Conservation (phyloP, 2,797 vertebrate species). For the Falco rusticolus region DNA sequence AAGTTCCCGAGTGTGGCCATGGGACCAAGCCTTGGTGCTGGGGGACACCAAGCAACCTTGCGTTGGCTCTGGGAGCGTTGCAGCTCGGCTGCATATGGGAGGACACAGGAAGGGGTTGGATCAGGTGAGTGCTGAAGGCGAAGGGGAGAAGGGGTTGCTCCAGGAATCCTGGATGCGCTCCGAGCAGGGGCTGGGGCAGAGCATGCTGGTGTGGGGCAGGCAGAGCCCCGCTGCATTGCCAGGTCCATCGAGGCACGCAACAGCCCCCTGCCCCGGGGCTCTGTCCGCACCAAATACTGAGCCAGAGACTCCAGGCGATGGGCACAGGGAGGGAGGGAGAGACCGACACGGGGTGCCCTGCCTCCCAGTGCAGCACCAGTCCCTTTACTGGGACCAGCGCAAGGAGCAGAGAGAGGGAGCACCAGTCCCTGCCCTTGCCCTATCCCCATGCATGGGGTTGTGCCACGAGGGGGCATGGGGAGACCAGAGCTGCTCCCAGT, state of each 20-base stretch:
- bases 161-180: too few relatives aligned
- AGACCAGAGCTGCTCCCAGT: background rate
- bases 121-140: background rate
- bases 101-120: background rate
- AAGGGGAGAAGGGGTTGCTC: background rate
- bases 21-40: background rate
- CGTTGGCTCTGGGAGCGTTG: background rate
- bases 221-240: background rate
- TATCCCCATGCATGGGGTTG: background rate
- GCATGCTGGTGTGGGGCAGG: background rate
- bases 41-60: background rate
- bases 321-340: background rate
- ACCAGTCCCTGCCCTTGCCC: background rate
- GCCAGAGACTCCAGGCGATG: background rate
- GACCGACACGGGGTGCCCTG: too few relatives aligned
- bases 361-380: background rate
- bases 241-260: background rate
- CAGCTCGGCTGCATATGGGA: background rate
- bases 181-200: background rate
- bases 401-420: background rate
- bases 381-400: background rate
- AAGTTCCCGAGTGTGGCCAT: background rate
- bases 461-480: background rate
- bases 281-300: background rate
- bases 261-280: background rate